These are phyloP conservation scores for Echinops telfairi DNA, from an alignment of 2,113 vertebrate species.

Conservation along the genomic window DNA sequence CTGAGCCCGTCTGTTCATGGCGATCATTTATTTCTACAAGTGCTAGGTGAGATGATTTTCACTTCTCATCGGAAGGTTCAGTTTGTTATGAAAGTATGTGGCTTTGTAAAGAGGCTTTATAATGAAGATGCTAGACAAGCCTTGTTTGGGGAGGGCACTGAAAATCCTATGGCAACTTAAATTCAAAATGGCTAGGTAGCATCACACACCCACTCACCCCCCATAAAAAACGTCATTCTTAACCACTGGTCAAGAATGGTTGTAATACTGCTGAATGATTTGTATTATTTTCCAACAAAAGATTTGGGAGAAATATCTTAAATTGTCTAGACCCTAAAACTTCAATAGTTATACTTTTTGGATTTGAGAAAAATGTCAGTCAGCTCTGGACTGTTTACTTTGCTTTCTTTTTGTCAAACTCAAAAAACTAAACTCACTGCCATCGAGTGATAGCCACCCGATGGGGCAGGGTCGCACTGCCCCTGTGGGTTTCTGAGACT, in stretches of 20 bases:
- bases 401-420: not conserved
- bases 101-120: conserved; percentile 1
- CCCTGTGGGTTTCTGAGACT: too few species aligned
- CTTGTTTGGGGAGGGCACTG: conserved; percentile 14
- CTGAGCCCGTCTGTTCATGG: not conserved
- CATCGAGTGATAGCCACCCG: too few species aligned
- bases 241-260: conserved; percentile 28
- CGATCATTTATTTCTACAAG: conserved; percentile 52
- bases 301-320: conserved; percentile 31
- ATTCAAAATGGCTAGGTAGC: conserved; percentile 38
- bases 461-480: too few species aligned
- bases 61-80: conserved; percentile 27
- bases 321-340: not conserved
- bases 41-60: conserved; percentile 31
- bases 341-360: conserved; percentile 40
- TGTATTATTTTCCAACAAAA: conserved; percentile 15
- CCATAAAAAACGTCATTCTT: conserved; percentile 39
- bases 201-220: not conserved
- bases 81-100: conserved; percentile 42
- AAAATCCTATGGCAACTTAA: conserved; percentile 55
- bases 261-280: not conserved
- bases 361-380: conserved; percentile 53
- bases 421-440: too few species aligned
- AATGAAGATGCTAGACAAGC: not conserved
- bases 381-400: not conserved